Percentiles rank a stretch among this genome's conserved stretches.
Evolutionary conservation across 2,113 vertebrate species (phyloP).

Genomic region (Nerophis ophidion): DNA sequence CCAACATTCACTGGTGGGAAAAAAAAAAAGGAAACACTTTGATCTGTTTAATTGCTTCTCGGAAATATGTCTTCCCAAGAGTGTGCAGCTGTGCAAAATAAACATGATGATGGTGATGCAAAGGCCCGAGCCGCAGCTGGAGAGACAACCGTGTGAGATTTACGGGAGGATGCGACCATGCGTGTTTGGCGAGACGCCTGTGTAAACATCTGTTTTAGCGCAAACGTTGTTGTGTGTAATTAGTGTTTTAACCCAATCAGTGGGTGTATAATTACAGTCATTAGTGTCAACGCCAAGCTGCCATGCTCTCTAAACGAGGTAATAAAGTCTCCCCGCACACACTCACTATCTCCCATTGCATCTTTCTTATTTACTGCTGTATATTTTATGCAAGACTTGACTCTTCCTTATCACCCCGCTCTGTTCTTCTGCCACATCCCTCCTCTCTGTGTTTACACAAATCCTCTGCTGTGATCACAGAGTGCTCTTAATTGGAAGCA

Average conservation of each 20-base stretch:
- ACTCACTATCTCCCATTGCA: conserved; percentile 41
- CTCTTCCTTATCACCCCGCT: conserved; percentile 39
- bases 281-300: conserved; percentile 63
- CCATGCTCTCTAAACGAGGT: conserved; percentile 60
- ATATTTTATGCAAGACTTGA: conserved; percentile 53
- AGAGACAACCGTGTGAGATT: conserved; percentile 64
- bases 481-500: conserved; percentile 70
- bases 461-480: conserved; percentile 67
- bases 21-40: conserved; percentile 39
- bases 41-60: conserved; percentile 44
- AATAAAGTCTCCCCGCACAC: conserved; percentile 46
- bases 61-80: conserved; percentile 17
- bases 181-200: conserved; percentile 50
- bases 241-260: conserved; percentile 70
- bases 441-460: conserved; percentile 54
- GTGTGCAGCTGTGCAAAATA: conserved; percentile 24
- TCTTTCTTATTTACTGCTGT: conserved; percentile 67
- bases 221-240: conserved; percentile 63
- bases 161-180: conserved; percentile 47
- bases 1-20: conserved; percentile 47
- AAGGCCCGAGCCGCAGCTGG: conserved; percentile 36
- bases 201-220: conserved; percentile 66
- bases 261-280: conserved; percentile 68
- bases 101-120: conserved; percentile 47
- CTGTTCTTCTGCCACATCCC: conserved; percentile 41